Conservation (phyloP, 2,888 invertebrate genomes). For the Molorchus minor region DNA sequence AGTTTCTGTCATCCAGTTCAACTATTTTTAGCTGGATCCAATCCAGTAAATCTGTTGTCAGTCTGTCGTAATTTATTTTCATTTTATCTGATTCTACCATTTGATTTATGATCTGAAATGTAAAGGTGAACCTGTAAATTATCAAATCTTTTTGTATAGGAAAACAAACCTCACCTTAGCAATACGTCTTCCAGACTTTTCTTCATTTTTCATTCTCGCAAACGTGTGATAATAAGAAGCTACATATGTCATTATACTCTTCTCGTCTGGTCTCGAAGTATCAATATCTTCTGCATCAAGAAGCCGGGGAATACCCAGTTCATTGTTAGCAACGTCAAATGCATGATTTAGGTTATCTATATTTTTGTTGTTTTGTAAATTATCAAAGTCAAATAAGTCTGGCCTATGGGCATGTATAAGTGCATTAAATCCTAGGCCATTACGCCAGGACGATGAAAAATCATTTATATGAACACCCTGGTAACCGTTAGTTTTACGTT, state of each 20-base stretch:
- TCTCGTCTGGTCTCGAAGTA: slow-evolving; percentile 93
- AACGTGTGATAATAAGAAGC: slow-evolving; percentile 99
- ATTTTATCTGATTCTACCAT: slow-evolving; percentile 95
- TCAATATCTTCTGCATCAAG: slow-evolving; percentile 98
- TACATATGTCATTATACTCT: slow-evolving; percentile 98
- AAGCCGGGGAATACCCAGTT: slow-evolving; percentile 91
- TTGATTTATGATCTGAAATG: slow-evolving; percentile 87
- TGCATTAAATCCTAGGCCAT: slow-evolving; percentile 97
- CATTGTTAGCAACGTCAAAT: slow-evolving; percentile 92
- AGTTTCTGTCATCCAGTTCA: slow-evolving; percentile 83
- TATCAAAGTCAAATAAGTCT: slow-evolving; percentile 90
- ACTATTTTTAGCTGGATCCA: slow-evolving; percentile 92
- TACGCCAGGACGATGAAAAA: slow-evolving; percentile 94
- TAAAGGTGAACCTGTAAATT: too few species aligned
- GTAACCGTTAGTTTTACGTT: slow-evolving; percentile 96
- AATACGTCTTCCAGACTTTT: slow-evolving; percentile 96
- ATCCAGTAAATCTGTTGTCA: slow-evolving; percentile 85
- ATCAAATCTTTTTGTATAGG: too few species aligned
- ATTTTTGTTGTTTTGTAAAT: slow-evolving; percentile 81
- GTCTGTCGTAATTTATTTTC: slow-evolving; percentile 86
- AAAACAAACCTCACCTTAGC: slow-evolving; percentile 80
- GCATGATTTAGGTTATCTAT: slow-evolving; percentile 98
- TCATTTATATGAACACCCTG: slow-evolving; percentile 88
- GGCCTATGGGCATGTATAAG: slow-evolving; percentile 98
- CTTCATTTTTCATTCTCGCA: slow-evolving; percentile 98